Conservation (phyloP, 2,113 vertebrate species). For the Oncorhynchus keta region DNA sequence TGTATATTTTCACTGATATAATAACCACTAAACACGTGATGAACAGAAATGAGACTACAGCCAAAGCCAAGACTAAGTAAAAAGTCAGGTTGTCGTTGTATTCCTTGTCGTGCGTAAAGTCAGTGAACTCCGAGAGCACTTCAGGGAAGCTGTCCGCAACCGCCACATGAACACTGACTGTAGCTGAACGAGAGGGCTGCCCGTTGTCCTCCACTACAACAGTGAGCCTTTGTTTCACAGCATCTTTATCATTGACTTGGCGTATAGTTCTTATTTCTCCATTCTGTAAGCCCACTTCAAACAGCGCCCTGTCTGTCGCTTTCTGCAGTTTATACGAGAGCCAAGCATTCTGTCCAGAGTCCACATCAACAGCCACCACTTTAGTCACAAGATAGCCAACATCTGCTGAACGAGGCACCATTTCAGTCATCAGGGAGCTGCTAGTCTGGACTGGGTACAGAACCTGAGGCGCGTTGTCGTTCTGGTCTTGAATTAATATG, state of each 20-base stretch:
- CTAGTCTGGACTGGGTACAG: conserved; percentile 9
- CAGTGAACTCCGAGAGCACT: conserved; percentile 5
- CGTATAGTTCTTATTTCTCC: conserved; percentile 6
- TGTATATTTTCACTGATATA: conserved; percentile 31
- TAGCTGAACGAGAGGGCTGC: conserved; percentile 15
- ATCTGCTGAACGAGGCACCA: conserved; percentile 56
- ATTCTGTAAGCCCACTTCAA: conserved; percentile 14
- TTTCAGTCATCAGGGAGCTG: conserved; percentile 31
- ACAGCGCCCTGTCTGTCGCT: background rate
- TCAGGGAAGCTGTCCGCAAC: conserved; percentile 13
- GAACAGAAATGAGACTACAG: conserved; percentile 37
- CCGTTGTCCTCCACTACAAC: conserved; percentile 14
- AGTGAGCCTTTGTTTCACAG: conserved; percentile 11
- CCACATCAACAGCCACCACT: conserved; percentile 66
- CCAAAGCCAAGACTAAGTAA: conserved; percentile 19
- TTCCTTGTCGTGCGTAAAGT: background rate
- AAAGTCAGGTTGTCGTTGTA: conserved; percentile 6
- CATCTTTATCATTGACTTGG: conserved; percentile 8
- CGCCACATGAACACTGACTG: conserved; percentile 9
- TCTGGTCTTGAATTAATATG: conserved; percentile 28
- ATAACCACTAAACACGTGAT: conserved; percentile 38
- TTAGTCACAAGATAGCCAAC: conserved; percentile 48
- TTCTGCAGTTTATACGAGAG: conserved; percentile 6
- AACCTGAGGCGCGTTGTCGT: conserved; percentile 7
- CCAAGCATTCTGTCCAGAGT: conserved; percentile 47